Percentiles rank a stretch among this genome's conserved stretches.
phyloP scores from a whole-genome alignment of 2,797 vertebrate genomes.

The Synanceia verrucosa region DNA sequence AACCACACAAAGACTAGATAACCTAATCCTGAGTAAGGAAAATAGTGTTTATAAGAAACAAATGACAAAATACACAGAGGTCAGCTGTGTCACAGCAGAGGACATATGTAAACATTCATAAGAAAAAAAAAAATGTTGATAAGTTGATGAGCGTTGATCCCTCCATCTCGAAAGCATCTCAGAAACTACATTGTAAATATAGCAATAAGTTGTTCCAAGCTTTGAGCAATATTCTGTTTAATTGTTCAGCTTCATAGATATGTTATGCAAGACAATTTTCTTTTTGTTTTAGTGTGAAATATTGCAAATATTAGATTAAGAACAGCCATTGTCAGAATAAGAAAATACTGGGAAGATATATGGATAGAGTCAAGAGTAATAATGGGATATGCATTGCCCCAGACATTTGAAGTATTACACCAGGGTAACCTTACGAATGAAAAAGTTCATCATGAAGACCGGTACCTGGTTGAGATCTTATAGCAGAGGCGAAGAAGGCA shows the following conservation, averaged over 20 bases:
- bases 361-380: too few relatives aligned
- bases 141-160: background rate
- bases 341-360: too few relatives aligned
- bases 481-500: too few relatives aligned
- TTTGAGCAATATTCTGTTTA: too few relatives aligned
- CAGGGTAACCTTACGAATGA: too few relatives aligned
- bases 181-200: background rate
- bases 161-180: background rate
- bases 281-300: conserved; percentile 1
- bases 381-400: too few relatives aligned
- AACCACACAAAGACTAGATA: background rate
- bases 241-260: too few relatives aligned
- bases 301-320: background rate
- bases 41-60: background rate
- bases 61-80: background rate
- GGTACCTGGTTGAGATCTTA: too few relatives aligned
- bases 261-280: background rate
- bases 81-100: background rate
- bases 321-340: too few relatives aligned
- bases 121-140: background rate
- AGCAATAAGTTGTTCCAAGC: background rate
- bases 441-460: too few relatives aligned
- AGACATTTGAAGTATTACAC: too few relatives aligned
- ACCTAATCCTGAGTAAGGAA: background rate
- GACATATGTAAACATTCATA: background rate